phyloP scores from a whole-genome alignment of 1,140 invertebrate species.

The Drosophila funebris region DNA sequence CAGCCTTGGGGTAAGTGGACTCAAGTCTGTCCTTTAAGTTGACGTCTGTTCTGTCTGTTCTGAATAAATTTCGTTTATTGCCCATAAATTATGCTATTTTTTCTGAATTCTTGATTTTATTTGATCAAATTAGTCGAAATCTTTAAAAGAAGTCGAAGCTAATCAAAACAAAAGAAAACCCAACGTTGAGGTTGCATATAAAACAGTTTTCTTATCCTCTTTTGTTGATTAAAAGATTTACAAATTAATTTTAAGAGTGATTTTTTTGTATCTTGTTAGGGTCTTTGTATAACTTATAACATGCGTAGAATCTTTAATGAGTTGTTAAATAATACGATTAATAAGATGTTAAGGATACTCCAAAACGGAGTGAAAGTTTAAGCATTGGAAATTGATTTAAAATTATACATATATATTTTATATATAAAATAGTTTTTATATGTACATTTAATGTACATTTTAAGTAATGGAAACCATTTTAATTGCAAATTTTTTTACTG shows the following conservation, averaged over 20 bases:
- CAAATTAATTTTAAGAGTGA: conserved; percentile 59
- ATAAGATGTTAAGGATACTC: too few relatives aligned
- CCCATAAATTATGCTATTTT: conserved; percentile 44
- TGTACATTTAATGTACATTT: too few relatives aligned
- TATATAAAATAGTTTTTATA: too few relatives aligned
- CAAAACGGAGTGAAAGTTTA: too few relatives aligned
- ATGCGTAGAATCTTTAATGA: conserved; percentile 41
- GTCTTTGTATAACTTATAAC: conserved; percentile 18
- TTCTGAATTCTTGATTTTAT: conserved; percentile 21
- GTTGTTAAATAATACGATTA: too few relatives aligned
- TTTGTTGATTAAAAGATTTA: conserved; percentile 25
- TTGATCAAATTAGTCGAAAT: conserved; percentile 43
- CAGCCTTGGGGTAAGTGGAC: background rate
- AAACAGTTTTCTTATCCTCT: conserved; percentile 29
- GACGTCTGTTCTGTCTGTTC: conserved; percentile 27
- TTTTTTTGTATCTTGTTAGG: conserved; percentile 46
- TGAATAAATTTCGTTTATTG: conserved; percentile 32
- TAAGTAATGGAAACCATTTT: too few relatives aligned
- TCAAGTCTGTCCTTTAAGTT: conserved; percentile 18
- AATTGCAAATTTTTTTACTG: too few relatives aligned
- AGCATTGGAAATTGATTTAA: too few relatives aligned
- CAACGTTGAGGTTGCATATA: conserved; percentile 33
- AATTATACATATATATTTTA: too few relatives aligned
- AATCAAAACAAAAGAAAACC: conserved; percentile 11
- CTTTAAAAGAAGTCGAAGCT: conserved; percentile 18